Conservation (phyloP, 2,113 vertebrate species). For the Rhabdornis inornatus region DNA sequence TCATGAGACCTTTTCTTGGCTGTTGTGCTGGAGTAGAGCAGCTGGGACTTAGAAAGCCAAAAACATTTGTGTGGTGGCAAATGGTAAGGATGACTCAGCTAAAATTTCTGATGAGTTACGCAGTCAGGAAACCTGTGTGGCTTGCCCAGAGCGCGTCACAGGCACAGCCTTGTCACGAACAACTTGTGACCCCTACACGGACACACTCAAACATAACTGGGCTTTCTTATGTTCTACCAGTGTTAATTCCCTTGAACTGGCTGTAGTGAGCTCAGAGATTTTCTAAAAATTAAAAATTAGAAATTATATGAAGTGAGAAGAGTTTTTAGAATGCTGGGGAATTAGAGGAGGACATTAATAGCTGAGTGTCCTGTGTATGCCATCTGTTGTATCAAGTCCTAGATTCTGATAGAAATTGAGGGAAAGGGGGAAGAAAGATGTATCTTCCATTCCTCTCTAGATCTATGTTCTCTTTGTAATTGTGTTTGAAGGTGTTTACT, state of each 20-base stretch:
- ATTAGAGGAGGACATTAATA: neutral
- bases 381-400: neutral
- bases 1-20: slow-evolving; percentile 6
- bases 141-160: neutral
- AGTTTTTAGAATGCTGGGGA: neutral
- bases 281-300: neutral
- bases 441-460: neutral
- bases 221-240: neutral
- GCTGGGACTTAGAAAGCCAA: neutral
- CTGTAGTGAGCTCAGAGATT: neutral
- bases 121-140: neutral
- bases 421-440: neutral
- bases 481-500: neutral
- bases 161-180: neutral
- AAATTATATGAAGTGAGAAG: fast-evolving
- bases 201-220: neutral
- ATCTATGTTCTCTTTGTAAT: neutral
- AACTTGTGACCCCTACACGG: neutral
- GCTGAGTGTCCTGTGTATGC: neutral
- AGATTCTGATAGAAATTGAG: neutral
- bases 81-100: slow-evolving; percentile 57
- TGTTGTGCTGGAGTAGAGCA: neutral
- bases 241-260: neutral
- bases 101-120: neutral
- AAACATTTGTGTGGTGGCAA: neutral